Conservation (phyloP, 2,113 vertebrate species). For the Engystomops pustulosus region DNA sequence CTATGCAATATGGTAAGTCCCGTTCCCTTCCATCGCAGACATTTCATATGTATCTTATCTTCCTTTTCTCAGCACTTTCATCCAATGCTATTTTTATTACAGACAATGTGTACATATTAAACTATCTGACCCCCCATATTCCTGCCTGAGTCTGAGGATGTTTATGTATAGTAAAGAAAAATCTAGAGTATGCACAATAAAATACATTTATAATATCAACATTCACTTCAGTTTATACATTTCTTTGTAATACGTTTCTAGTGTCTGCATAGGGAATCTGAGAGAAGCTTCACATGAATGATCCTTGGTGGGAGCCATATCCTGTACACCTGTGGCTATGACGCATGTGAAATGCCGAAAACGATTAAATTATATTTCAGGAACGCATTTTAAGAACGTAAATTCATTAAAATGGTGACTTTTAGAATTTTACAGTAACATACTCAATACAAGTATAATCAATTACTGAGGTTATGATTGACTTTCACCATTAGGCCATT, state of each 20-base stretch:
- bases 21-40: too few species aligned
- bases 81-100: constrained; percentile 1
- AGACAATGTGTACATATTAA: neutral
- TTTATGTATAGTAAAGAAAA: constrained; percentile 51
- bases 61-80: neutral
- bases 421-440: too few species aligned
- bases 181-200: constrained; percentile 55
- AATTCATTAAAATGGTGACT: neutral
- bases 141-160: constrained; percentile 41
- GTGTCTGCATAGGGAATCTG: constrained; percentile 12
- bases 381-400: neutral
- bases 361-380: neutral
- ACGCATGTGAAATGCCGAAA: neutral
- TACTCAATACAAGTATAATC: too few species aligned
- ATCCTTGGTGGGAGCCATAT: neutral
- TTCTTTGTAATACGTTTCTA: constrained; percentile 41
- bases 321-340: neutral
- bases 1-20: too few species aligned
- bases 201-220: constrained; percentile 51
- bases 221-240: constrained; percentile 49
- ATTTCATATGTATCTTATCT: neutral
- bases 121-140: constrained; percentile 29
- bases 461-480: too few species aligned
- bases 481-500: too few species aligned
- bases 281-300: constrained; percentile 10